A percentile compares a stretch with the other conserved stretches of the same genome.
Evolutionary conservation across 2,797 vertebrate genomes (phyloP).

Genomic region (Hipposideros larvatus): DNA sequence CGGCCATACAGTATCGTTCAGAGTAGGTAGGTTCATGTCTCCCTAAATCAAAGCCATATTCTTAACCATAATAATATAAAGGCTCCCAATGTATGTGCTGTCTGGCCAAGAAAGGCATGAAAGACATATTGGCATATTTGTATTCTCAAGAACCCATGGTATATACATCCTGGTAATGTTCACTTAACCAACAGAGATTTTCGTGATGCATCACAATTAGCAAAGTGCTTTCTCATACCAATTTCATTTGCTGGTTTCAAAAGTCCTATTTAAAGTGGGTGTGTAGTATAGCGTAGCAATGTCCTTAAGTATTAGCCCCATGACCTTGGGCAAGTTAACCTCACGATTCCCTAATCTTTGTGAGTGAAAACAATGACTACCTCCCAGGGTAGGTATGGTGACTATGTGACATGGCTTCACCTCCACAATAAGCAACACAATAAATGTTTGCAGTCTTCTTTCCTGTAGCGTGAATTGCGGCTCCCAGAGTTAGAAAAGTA

Average conservation of each 20-base stretch:
- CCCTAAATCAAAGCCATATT: neutral
- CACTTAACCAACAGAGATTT: neutral
- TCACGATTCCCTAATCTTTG: no score
- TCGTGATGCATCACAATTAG: no score
- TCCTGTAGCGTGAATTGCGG: fast-evolving
- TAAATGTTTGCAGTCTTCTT: neutral
- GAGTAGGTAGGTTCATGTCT: neutral
- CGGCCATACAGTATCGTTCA: neutral
- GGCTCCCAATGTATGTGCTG: neutral
- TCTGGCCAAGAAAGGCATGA: neutral
- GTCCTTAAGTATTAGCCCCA: neutral
- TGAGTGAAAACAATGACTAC: neutral
- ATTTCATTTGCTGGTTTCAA: neutral
- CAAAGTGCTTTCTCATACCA: neutral
- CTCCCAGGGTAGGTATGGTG: neutral
- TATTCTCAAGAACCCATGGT: neutral
- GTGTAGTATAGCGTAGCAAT: neutral
- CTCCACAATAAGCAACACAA: neutral
- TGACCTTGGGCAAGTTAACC: neutral
- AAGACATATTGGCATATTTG: neutral
- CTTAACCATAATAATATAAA: neutral
- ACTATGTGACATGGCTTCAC: fast-evolving
- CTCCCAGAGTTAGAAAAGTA: neutral
- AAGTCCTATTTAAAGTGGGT: no score
- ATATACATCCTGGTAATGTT: neutral